These are phyloP conservation scores for Pimpla rufipes DNA, from an alignment of 2,888 invertebrate species.

Conservation along the genomic window DNA sequence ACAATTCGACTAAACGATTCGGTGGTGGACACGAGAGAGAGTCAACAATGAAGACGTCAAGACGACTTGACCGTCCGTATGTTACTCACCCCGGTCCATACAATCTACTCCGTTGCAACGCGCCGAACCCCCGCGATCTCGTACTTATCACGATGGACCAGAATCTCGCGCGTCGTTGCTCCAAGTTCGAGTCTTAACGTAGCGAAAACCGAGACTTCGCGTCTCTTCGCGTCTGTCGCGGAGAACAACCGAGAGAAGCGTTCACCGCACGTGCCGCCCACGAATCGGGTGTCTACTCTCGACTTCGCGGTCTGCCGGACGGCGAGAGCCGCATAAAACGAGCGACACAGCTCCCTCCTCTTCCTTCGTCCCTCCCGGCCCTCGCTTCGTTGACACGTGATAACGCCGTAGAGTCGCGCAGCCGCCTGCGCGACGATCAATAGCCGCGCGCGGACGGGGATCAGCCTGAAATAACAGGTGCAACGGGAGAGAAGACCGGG, in stretches of 20 bases:
- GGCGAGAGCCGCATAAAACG: constrained; percentile 66
- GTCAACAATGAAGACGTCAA: not conserved
- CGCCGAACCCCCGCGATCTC: constrained; percentile 33
- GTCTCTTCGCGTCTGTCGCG: constrained; percentile 23
- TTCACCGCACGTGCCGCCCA: constrained; percentile 68
- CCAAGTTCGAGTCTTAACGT: not conserved
- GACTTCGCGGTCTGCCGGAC: constrained; percentile 65
- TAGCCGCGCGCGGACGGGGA: constrained; percentile 55
- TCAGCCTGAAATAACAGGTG: constrained; percentile 44
- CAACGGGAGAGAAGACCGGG: not conserved
- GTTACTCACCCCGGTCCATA: constrained; percentile 52
- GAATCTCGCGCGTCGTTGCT: not conserved
- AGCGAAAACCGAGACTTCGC: constrained; percentile 7
- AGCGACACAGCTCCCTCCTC: constrained; percentile 57
- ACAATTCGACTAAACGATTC: too few relatives aligned
- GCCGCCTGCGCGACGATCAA: constrained; percentile 76
- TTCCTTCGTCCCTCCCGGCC: constrained; percentile 42
- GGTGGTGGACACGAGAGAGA: too few relatives aligned
- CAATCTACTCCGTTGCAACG: constrained; percentile 68
- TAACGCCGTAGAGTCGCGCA: constrained; percentile 73
- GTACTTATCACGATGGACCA: not conserved
- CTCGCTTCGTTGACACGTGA: constrained; percentile 74
- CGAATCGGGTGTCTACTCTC: constrained; percentile 63
- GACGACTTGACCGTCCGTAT: constrained; percentile 13
- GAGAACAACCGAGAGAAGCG: constrained; percentile 52